Base-by-base conservation (phyloP, 2,113 vertebrate species). In the Picathartes gymnocephalus region DNA sequence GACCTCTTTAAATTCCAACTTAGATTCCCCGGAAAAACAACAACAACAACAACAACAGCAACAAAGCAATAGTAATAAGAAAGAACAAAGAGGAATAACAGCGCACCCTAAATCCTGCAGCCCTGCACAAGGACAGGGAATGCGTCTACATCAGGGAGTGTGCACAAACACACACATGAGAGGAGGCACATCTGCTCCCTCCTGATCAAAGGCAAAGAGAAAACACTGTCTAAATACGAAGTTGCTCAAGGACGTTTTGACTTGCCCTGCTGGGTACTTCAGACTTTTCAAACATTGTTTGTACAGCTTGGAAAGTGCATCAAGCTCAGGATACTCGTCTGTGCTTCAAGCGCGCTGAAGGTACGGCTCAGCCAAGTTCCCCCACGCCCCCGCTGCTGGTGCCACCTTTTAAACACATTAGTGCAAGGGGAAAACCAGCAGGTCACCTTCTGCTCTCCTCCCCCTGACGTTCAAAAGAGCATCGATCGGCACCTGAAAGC, bases 201-300 rank as follows among this genome's bases (percentile, higher is more conserved):
- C 73, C 57, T 24, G 84, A 91, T 92, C 86, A 93, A 95, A 95
- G 71, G 54, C 53, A 45, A 42, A 68, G 47, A 88, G 73, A 89
- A 86, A 92, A 87, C 64, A 44, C 54, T 73, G 35, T 45, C 88
- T 93, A 91, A 93, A 96, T 3, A 82, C 80, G 44, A 89, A 95
- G 83, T 93, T 93, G 70, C 84, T 95, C 88, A 94, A 91, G 81
- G 87, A 94, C 76, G 15, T 93, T 96, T 92, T 83, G 48, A 85
- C 91, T 95, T 69, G 88, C 79, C 92, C 88, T 92, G 69, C 61
- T 94, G 95, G 92, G 92, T 87, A 86, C 90, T 94, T 93, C 50
- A 88, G 92, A 86, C 62, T 60, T 81, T 86, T 66, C 79, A 84
- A 93, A 82, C 31, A 11, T 30, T 96, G 71, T 94, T 90, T 95